These are phyloP conservation scores for Parauchenoglanis punctatus DNA, from an alignment of 2,797 vertebrate genomes.

Conservation along the genomic window DNA sequence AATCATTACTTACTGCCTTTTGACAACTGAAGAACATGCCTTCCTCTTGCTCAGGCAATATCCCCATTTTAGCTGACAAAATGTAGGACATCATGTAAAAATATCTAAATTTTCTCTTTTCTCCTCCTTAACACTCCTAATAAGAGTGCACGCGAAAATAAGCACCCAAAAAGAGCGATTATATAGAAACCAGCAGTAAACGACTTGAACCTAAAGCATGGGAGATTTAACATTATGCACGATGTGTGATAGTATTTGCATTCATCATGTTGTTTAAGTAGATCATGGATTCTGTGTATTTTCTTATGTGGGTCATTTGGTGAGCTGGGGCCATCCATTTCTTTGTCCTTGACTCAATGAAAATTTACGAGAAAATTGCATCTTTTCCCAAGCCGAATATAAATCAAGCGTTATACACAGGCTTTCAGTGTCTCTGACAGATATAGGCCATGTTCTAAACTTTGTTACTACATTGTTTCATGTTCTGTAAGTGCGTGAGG, in stretches of 20 bases:
- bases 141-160: conserved; percentile 70
- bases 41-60: conserved; percentile 99
- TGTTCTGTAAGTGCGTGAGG: conserved; percentile 40
- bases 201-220: conserved; percentile 44
- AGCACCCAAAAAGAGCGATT: conserved; percentile 60
- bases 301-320: conserved; percentile 79
- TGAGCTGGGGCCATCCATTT: conserved; percentile 73
- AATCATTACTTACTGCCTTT: conserved; percentile 99
- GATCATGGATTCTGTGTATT: conserved; percentile 67
- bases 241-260: conserved; percentile 65
- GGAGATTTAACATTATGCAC: conserved; percentile 60
- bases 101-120: conserved; percentile 89
- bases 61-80: conserved; percentile 99
- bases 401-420: conserved; percentile 79
- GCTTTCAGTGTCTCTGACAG: conserved; percentile 81
- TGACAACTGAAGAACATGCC: conserved; percentile 99
- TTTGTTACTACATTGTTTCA: conserved; percentile 73
- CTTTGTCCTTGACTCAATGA: conserved; percentile 82
- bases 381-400: conserved; percentile 75
- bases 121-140: conserved; percentile 65
- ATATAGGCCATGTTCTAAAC: conserved; percentile 81
- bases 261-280: conserved; percentile 72
- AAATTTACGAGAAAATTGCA: conserved; percentile 77
- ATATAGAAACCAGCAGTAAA: conserved; percentile 60
- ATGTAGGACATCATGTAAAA: conserved; percentile 99